These are phyloP conservation scores for Hyphantria cunea DNA, from an alignment of 1,140 invertebrate species.

Conservation along the genomic window DNA sequence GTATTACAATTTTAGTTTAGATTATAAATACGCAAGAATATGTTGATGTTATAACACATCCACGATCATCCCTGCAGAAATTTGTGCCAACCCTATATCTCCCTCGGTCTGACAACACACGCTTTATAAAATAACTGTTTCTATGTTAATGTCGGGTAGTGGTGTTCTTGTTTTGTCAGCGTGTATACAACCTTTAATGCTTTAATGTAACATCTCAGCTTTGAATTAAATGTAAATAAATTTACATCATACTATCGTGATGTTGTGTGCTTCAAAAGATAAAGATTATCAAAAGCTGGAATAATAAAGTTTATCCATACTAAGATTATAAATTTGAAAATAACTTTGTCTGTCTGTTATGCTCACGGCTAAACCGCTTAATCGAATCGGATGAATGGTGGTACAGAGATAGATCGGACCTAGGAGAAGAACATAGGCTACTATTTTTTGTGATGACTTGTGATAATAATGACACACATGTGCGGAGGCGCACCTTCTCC, in stretches of 20 bases:
- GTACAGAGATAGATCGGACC: no score
- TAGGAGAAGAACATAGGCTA: no score
- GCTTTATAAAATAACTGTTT: constrained; percentile 35
- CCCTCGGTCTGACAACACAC: neutral
- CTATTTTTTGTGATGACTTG: no score
- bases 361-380: no score
- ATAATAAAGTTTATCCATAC: no score
- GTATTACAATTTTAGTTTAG: no score
- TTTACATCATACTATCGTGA: neutral
- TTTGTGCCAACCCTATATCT: neutral
- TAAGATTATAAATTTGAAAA: no score
- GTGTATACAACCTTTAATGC: neutral
- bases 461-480: no score
- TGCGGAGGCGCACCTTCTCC: no score
- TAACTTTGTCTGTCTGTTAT: no score
- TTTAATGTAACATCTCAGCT: neutral
- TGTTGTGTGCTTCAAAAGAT: neutral
- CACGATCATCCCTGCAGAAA: neutral
- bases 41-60: neutral
- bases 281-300: no score
- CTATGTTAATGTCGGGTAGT: constrained; percentile 20
- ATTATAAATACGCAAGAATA: neutral
- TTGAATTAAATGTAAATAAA: neutral
- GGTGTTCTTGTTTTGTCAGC: constrained; percentile 1
- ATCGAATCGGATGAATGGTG: no score